Conservation (phyloP, 2,888 invertebrate genomes). For the Cloeon dipterum region DNA sequence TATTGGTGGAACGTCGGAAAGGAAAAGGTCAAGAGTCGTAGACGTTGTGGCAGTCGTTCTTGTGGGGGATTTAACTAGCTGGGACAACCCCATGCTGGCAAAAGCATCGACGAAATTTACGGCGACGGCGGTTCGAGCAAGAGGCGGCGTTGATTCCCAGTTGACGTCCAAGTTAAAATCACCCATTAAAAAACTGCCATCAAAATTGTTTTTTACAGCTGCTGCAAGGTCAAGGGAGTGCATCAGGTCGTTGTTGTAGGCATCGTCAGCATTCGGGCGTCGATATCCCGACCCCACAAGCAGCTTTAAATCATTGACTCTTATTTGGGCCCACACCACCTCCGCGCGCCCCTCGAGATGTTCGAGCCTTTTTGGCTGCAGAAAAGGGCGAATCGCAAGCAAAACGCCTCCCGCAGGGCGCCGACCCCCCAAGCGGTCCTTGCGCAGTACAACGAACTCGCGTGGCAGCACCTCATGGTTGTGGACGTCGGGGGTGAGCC, state of each 20-base stretch:
- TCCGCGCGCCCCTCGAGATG: not conserved
- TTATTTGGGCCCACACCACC: not conserved
- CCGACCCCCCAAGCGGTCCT: not conserved
- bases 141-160: not conserved
- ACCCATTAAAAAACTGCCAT: not conserved
- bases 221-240: not conserved
- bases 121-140: not conserved
- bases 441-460: not conserved
- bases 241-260: not conserved
- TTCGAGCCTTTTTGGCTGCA: not conserved
- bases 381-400: not conserved
- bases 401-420: no score
- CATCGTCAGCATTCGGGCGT: not conserved
- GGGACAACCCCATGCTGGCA: not conserved
- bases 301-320: not conserved
- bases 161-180: slow-evolving; percentile 1
- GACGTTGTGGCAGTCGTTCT: not conserved
- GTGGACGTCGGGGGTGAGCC: not conserved
- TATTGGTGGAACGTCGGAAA: not conserved
- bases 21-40: not conserved
- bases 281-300: slow-evolving; percentile 1
- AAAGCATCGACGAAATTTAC: not conserved
- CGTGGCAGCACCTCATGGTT: not conserved
- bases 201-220: not conserved
- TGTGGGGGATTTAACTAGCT: not conserved